Percentiles rank a stretch among this genome's conserved stretches.
Evolutionary conservation across 2,113 vertebrate species (phyloP).

Genomic region (Xiphophorus hellerii): DNA sequence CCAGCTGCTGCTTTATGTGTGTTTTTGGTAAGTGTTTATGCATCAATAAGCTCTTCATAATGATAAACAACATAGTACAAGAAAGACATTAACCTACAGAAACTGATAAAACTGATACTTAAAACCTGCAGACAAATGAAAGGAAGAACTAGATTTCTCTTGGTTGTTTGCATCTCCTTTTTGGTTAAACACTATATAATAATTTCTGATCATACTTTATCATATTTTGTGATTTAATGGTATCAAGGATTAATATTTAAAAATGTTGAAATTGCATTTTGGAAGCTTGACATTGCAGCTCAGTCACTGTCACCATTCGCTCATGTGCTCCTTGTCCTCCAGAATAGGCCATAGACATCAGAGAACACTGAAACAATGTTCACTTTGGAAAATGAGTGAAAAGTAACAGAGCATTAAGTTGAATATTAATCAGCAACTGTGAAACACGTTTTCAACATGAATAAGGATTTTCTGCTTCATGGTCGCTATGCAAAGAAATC

Average conservation of each 20-base stretch:
- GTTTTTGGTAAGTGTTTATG: constrained; percentile 6
- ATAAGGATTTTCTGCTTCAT: neutral
- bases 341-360: neutral
- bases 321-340: neutral
- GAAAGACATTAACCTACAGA: neutral
- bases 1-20: neutral
- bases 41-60: constrained; percentile 6
- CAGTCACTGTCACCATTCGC: too few relatives aligned
- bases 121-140: neutral
- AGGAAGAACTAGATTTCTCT: neutral
- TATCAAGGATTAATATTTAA: neutral
- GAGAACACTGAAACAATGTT: neutral
- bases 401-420: neutral
- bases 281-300: neutral
- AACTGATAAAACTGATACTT: neutral
- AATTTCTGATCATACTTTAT: neutral
- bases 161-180: neutral
- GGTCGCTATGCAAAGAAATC: too few relatives aligned
- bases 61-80: neutral
- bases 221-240: neutral
- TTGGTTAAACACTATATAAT: neutral
- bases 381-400: neutral
- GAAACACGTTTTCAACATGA: too few relatives aligned
- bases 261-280: neutral
- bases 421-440: too few relatives aligned